A percentile compares a stretch with the other conserved stretches of the same genome.
phyloP scores from a whole-genome alignment of 2,888 invertebrate genomes.

The Coleophora flavipennella region DNA sequence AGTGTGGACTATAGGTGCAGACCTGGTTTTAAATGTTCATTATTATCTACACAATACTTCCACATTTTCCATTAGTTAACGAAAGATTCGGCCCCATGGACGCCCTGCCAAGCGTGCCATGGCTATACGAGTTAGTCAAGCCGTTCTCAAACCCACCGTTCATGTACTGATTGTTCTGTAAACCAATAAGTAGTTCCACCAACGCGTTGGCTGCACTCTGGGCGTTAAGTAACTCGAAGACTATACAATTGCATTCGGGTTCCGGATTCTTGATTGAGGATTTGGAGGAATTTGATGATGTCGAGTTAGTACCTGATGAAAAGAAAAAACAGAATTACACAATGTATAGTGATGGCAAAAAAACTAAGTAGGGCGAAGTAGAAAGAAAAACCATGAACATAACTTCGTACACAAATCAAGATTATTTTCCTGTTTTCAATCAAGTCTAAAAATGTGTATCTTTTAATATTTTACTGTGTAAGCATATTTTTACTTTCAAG shows the following conservation, averaged over 20 bases:
- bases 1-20: no score
- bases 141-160: conserved; percentile 45
- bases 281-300: conserved; percentile 39
- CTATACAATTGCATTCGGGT: conserved; percentile 62
- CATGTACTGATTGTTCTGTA: conserved; percentile 63
- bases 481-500: no score
- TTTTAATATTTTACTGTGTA: no score
- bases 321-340: no score
- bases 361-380: no score
- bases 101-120: conserved; percentile 42
- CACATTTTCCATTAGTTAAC: conserved; percentile 59
- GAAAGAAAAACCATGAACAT: no score
- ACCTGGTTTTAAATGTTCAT: no score
- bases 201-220: conserved; percentile 60
- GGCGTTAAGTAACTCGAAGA: conserved; percentile 57
- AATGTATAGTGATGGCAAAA: no score
- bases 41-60: conserved; percentile 50
- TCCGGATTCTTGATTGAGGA: conserved; percentile 43
- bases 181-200: conserved; percentile 54
- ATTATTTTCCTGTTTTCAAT: no score
- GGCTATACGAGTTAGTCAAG: conserved; percentile 25
- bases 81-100: conserved; percentile 47
- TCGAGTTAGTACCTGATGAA: conserved; percentile 33
- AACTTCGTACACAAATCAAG: no score
- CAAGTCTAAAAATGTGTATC: no score